Evolutionary conservation across 2,797 vertebrate genomes (phyloP), one percentile per base, ranked within the genome.

Genomic region (Ctenopoma multispine): DNA sequence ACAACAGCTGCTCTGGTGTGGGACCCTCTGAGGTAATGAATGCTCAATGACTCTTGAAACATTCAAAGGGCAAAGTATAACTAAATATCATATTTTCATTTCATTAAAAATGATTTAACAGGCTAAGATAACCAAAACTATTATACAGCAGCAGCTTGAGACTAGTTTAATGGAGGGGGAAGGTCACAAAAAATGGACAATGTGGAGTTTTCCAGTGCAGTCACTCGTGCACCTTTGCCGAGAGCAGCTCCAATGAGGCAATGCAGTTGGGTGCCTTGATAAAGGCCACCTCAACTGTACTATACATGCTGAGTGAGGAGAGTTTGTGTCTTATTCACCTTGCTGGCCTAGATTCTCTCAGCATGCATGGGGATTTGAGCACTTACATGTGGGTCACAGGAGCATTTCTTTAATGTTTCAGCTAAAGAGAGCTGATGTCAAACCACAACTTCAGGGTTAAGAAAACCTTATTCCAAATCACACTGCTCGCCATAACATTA

Each of bases 1-100:
- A 85, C 75, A 91, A 87, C 89, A 90, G 82, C 90, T 90, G 90
- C 73, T 90, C 75, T 51, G 70, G 78, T 29, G 66, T 59, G 76
- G 79, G 80, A 86, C 69, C 43, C 80, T 85, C 80, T 1, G 56
- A 83, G 72, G 80, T 82, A 86, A 83, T 81, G 65, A 83, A 87
- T 73, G 77, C 53, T 79, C 85, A 88, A 83, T 86, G 86, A 88
- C 80, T 83, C 79, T 57, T 59, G 15, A 79, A 87, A 86, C 77
- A 81, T 77, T 83, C 69, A 78, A 69, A 80, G 84, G 78, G 77
- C 70, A 71, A 83, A 84, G 79, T 67, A 49, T 23, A 75, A 68
- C 72, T 49, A 82, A 87, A 85, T 71, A 72, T 73, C 61, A 3
- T 34, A 59, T 77, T 81, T 84, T 75, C 34, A 34, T 71, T 74